Evolutionary conservation across 2,113 vertebrate genomes (phyloP).

Genomic region (Cepphus grylle): DNA sequence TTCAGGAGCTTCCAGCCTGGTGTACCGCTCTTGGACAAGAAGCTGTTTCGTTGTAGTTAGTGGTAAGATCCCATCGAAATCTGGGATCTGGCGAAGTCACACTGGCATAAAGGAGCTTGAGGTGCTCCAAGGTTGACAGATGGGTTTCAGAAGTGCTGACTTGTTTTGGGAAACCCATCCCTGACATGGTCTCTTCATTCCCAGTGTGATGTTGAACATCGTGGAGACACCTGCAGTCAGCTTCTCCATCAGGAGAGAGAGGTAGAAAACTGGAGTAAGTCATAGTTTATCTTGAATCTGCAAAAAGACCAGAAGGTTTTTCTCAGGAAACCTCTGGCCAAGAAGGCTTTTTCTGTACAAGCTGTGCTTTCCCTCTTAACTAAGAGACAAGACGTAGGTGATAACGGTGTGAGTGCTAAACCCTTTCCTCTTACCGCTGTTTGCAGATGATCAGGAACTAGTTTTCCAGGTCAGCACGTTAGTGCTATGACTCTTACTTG

Average conservation of each 20-base stretch:
- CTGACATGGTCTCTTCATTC: accelerated
- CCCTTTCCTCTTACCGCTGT: not conserved
- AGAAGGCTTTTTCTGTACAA: not conserved
- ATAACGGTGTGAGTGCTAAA: not conserved
- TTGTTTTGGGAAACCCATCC: not conserved
- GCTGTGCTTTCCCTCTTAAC: not conserved
- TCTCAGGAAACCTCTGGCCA: not conserved
- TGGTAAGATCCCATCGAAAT: too few relatives aligned
- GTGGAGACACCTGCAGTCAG: not conserved
- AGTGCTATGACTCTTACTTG: not conserved
- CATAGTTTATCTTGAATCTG: not conserved
- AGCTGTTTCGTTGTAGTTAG: not conserved
- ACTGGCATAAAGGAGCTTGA: not conserved
- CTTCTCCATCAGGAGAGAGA: not conserved
- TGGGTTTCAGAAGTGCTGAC: not conserved
- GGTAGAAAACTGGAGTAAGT: too few relatives aligned
- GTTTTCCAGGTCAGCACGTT: accelerated
- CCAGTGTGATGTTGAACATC: not conserved
- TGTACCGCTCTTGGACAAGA: not conserved
- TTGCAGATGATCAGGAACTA: not conserved
- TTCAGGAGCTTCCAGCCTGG: not conserved
- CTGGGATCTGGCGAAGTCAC: not conserved
- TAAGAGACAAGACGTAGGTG: not conserved
- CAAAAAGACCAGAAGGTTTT: not conserved
- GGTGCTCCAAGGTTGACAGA: not conserved